phyloP scores from a whole-genome alignment of 1,140 invertebrate genomes.

The Pemphigus obesinymphae region DNA sequence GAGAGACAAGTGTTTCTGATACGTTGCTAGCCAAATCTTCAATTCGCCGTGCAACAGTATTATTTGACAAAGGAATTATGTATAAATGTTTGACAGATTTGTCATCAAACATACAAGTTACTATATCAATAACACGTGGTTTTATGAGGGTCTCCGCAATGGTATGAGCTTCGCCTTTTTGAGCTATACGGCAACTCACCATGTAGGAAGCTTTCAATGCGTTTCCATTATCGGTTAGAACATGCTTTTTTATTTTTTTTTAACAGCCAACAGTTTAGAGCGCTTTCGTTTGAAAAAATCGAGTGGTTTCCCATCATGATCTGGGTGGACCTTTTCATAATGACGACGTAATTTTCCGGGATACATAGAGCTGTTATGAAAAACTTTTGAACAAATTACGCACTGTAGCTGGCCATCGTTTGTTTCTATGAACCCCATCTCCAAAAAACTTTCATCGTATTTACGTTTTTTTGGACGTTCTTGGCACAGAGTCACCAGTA shows the following conservation, averaged over 20 bases:
- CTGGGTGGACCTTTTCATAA: no score
- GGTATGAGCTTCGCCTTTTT: conserved; percentile 31
- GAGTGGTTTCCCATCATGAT: no score
- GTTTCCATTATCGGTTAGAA: no score
- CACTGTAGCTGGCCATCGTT: conserved; percentile 26
- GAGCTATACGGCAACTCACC: conserved; percentile 12
- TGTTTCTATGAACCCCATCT: conserved; percentile 29
- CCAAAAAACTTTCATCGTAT: conserved; percentile 2
- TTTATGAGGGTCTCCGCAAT: no score
- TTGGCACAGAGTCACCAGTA: background rate
- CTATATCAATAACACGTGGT: conserved; percentile 1
- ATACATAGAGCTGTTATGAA: conserved; percentile 21
- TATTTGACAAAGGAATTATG: conserved; percentile 41
- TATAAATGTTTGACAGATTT: conserved; percentile 12
- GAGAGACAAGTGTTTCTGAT: no score
- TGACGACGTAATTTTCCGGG: background rate
- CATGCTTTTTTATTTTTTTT: no score
- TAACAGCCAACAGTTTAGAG: no score
- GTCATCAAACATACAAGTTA: conserved; percentile 3
- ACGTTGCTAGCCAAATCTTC: conserved; percentile 1
- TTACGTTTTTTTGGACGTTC: background rate
- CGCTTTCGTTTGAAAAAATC: no score
- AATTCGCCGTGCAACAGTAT: conserved; percentile 29
- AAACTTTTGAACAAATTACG: conserved; percentile 30
- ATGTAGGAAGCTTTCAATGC: background rate